A percentile compares a stretch with the other conserved stretches of the same genome.
Conservation (phyloP, 2,888 invertebrate genomes). For the Stenichneumon culpator region DNA sequence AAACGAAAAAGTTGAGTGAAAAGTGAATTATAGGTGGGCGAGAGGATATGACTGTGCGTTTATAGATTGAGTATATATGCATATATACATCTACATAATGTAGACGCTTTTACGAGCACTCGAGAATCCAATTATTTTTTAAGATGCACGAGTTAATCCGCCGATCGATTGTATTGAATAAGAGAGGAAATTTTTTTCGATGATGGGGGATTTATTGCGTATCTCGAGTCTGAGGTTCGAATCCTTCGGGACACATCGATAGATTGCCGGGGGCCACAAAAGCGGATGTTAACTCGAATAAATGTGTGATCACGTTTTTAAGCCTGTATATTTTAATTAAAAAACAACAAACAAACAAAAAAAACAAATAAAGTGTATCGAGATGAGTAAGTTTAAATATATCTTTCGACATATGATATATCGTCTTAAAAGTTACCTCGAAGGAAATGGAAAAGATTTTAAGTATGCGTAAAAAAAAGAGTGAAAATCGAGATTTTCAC, state of each 20-base stretch:
- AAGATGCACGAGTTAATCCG: slow-evolving; percentile 68
- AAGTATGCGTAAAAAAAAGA: no score
- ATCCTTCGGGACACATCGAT: slow-evolving; percentile 40
- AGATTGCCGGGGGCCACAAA: slow-evolving; percentile 51
- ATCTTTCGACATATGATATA: not conserved
- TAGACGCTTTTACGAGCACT: slow-evolving; percentile 57
- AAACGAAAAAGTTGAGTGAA: slow-evolving; percentile 19
- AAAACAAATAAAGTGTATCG: slow-evolving; percentile 55
- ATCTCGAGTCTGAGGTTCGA: slow-evolving; percentile 51
- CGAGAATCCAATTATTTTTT: slow-evolving; percentile 77
- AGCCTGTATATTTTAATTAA: slow-evolving; percentile 84
- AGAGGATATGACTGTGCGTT: slow-evolving; percentile 68
- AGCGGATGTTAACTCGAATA: slow-evolving; percentile 74
- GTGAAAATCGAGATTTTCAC: no score
- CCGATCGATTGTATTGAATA: slow-evolving; percentile 27
- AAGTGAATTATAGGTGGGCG: slow-evolving; percentile 40
- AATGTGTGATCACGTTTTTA: slow-evolving; percentile 82
- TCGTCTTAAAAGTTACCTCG: not conserved
- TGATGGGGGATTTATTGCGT: slow-evolving; percentile 30
- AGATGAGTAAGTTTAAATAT: slow-evolving; percentile 37
- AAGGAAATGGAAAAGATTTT: no score
- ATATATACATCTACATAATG: slow-evolving; percentile 38
- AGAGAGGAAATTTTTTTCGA: slow-evolving; percentile 21
- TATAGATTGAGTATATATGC: slow-evolving; percentile 70
- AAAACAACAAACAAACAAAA: slow-evolving; percentile 73